phyloP scores from a whole-genome alignment of 2,113 vertebrate genomes.

The Trematomus loennbergii region DNA sequence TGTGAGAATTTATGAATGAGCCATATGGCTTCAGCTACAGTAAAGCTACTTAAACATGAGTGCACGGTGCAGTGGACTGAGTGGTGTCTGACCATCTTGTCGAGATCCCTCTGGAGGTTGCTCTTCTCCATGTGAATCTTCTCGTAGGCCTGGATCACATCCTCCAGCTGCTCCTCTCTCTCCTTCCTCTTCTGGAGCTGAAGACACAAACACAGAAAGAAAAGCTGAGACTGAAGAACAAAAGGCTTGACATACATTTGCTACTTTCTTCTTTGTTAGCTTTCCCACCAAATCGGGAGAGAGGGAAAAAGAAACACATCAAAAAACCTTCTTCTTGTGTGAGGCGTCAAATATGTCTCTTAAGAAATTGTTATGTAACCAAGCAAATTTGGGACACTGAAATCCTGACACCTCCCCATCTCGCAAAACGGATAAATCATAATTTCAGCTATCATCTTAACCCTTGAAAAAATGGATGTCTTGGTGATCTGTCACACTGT shows the following conservation, averaged over 20 bases:
- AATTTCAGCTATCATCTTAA: background rate
- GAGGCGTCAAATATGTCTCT: slow-evolving; percentile 47
- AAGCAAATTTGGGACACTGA: slow-evolving; percentile 47
- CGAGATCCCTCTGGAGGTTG: slow-evolving; percentile 93
- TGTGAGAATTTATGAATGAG: background rate
- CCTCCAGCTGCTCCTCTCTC: slow-evolving; percentile 95
- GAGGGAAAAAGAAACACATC: background rate
- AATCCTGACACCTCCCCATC: slow-evolving; percentile 27
- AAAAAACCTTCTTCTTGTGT: slow-evolving; percentile 12
- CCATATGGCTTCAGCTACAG: slow-evolving; percentile 1
- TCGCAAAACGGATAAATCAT: slow-evolving; percentile 1
- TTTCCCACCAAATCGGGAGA: slow-evolving; percentile 9
- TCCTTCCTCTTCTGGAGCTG: slow-evolving; percentile 97
- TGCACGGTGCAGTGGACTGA: background rate
- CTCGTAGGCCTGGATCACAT: slow-evolving; percentile 97
- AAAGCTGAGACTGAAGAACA: background rate
- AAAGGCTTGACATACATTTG: slow-evolving; percentile 24
- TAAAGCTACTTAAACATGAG: background rate
- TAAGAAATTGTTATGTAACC: slow-evolving; percentile 51
- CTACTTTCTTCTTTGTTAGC: slow-evolving; percentile 16
- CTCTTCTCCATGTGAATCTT: slow-evolving; percentile 98
- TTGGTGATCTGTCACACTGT: slow-evolving; percentile 4
- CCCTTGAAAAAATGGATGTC: background rate
- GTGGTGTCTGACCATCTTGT: slow-evolving; percentile 89
- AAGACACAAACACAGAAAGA: slow-evolving; percentile 31